Evolutionary conservation across 1,140 invertebrate species (phyloP), one percentile per base, ranked within the genome.

Genomic region (Platyura marginata): DNA sequence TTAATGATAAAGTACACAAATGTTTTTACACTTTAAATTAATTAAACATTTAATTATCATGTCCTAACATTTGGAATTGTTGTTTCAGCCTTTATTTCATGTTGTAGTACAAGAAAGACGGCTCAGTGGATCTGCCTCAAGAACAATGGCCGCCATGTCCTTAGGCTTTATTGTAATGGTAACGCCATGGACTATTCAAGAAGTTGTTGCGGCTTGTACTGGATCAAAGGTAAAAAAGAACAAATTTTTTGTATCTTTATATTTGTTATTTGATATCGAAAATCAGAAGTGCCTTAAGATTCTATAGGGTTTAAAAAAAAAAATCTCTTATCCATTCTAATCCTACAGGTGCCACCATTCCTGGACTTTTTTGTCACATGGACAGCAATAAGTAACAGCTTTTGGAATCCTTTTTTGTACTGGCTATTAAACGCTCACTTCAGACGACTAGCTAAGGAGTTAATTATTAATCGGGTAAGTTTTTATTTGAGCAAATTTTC

Each of bases 341-440:
- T 48, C 39, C 51, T 56, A 3, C 57, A 80, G 70, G 74, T 84
- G 48, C 82, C 82, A 2, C 74, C 79, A 6, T 73, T 78, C 44
- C 63, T 88, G 44, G 82, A 86, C 56, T 88, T 88, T 54, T 62
- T 84, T 16, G 80, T 82, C 41, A 86, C 83, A 29, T 86, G 82
- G 82, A 64, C 84, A 44, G 80, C 82, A 2, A 62, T 86, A n/a
- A 85, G 81, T 51, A 83, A 85, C 59, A 84, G 81, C 59, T 79
- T 86, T 55, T 86, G 81, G 82, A 86, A 88, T 65, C 82, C 82
- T 5, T 85, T 88, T 55, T 74, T 88, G 41, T 88, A 85, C 58
- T 86, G 83, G 83, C 67, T 85, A 34, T 68, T 86, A 48, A 86
- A 86, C 61, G 81, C 81, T 55, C 78, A 86, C 52, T 86, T 88